Conservation (phyloP, 2,113 vertebrate genomes). For the Cyprinus carpio region DNA sequence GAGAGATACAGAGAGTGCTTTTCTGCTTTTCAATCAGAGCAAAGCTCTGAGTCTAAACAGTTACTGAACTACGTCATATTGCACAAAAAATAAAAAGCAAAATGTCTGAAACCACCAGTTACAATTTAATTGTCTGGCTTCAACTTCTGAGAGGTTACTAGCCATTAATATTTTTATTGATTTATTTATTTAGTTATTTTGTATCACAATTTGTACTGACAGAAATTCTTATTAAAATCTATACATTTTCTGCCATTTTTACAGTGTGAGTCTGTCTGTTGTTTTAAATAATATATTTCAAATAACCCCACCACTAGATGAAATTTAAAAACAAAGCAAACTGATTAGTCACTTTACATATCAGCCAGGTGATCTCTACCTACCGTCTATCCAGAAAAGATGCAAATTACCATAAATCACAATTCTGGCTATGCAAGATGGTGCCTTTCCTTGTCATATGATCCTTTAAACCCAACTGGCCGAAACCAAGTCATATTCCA, state of each 20-base stretch:
- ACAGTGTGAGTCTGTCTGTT: background rate
- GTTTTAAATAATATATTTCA: background rate
- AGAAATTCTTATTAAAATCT: background rate
- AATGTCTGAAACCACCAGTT: background rate
- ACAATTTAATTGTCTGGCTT: background rate
- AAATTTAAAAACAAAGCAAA: background rate
- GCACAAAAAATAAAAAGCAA: background rate
- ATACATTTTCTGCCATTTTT: background rate
- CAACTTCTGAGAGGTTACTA: background rate
- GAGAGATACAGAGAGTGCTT: background rate
- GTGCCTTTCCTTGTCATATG: background rate
- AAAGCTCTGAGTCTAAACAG: background rate
- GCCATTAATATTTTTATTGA: background rate
- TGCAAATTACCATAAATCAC: background rate
- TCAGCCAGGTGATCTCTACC: background rate
- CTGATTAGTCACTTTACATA: background rate
- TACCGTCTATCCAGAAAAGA: background rate
- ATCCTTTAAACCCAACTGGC: background rate
- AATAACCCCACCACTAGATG: background rate
- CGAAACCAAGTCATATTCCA: background rate
- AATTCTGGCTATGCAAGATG: background rate
- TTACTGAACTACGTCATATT: background rate
- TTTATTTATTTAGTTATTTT: background rate
- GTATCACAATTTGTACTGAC: background rate
- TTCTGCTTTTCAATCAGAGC: background rate